These are phyloP conservation scores for Neotoxoptera formosana DNA, from an alignment of 1,140 invertebrate genomes.

Conservation along the genomic window DNA sequence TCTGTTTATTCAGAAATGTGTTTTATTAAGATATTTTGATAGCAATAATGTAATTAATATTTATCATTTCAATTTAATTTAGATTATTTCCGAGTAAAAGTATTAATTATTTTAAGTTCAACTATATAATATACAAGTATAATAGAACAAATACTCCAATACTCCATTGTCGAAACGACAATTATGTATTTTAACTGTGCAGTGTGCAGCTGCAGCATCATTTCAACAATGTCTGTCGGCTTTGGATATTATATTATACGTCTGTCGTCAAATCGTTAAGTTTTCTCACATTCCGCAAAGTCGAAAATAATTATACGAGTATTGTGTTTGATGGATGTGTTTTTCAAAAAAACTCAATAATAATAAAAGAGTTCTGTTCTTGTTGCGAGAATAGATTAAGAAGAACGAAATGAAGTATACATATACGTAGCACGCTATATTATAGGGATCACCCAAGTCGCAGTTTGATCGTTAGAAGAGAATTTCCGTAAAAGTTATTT, in stretches of 20 bases:
- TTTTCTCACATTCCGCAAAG: neutral
- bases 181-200: neutral
- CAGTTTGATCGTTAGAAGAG: neutral
- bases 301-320: neutral
- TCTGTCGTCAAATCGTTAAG: neutral
- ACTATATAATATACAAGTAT: neutral
- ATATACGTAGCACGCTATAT: neutral
- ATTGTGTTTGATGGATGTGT: neutral
- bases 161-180: neutral
- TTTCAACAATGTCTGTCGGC: neutral
- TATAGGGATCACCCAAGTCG: constrained; percentile 10
- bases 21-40: neutral
- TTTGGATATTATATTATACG: neutral
- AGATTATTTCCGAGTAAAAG: neutral
- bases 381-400: neutral
- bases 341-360: neutral
- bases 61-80: neutral
- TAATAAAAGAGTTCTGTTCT: neutral
- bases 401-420: neutral
- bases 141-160: neutral
- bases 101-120: neutral
- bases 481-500: neutral
- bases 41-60: neutral
- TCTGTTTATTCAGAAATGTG: neutral
- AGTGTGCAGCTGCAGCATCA: neutral